phyloP scores from a whole-genome alignment of 2,113 vertebrate species.

The Proteles cristata region DNA sequence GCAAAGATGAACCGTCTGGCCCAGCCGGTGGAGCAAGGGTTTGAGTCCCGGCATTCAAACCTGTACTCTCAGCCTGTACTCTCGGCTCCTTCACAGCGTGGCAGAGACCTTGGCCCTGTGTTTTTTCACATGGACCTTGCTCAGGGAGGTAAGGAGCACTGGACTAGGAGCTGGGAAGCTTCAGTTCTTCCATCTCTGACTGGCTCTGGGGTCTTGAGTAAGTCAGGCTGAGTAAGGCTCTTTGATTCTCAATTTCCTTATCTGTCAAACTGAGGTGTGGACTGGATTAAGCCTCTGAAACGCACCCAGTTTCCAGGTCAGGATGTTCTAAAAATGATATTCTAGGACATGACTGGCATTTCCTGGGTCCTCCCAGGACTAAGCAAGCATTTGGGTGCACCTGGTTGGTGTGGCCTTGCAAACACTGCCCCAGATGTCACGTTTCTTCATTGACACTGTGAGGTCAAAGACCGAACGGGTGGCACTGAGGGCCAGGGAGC shows the following conservation, averaged over 20 bases:
- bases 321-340: neutral
- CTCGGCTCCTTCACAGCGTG: rapidly evolving
- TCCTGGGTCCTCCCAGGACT: neutral
- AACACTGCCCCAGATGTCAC: neutral
- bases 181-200: neutral
- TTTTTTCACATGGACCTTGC: neutral
- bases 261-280: neutral
- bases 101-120: rapidly evolving
- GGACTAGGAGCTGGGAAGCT: no score
- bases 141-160: neutral
- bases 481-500: neutral
- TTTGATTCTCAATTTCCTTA: neutral
- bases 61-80: neutral
- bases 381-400: neutral
- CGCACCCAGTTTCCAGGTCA: neutral
- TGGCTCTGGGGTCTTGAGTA: neutral
- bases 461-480: neutral
- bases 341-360: rapidly evolving
- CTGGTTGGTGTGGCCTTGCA: neutral
- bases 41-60: neutral
- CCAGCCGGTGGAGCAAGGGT: neutral
- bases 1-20: neutral
- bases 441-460: neutral
- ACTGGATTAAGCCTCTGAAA: neutral
- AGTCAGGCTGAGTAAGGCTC: neutral